A percentile compares a stretch with the other conserved stretches of the same genome.
These are phyloP conservation scores for Athalia rosae DNA, from an alignment of 2,888 invertebrate genomes.

Conservation along the genomic window DNA sequence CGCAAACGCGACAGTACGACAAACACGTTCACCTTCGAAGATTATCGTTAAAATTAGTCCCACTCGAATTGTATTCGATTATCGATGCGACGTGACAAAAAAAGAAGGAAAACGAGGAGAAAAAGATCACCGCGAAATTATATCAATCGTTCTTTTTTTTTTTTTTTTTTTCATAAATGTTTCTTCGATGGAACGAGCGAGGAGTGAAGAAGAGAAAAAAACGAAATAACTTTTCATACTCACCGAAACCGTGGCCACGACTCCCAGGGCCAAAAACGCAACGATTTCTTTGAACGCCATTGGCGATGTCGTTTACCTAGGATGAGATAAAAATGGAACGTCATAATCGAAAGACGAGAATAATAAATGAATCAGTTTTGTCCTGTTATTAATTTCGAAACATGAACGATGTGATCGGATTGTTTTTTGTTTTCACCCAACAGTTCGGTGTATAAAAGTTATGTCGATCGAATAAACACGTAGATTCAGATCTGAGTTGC, in stretches of 20 bases:
- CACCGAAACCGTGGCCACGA: conserved; percentile 58
- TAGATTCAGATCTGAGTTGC: no score
- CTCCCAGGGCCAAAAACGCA: conserved; percentile 57
- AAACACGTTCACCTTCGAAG: no score
- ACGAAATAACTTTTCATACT: conserved; percentile 43
- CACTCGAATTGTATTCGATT: no score
- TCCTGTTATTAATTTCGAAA: no score
- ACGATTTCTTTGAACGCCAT: conserved; percentile 8
- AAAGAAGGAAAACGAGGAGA: not conserved
- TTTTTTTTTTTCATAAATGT: not conserved
- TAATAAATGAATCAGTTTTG: no score
- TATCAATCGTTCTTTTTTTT: not conserved
- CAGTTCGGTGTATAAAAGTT: no score
- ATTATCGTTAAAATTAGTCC: no score
- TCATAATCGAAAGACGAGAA: not conserved
- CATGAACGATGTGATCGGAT: no score
- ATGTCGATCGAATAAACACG: no score
- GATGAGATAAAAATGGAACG: not conserved
- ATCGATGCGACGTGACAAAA: no score
- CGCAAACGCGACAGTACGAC: no score
- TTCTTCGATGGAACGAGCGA: not conserved
- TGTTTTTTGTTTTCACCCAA: no score
- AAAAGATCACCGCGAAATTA: not conserved
- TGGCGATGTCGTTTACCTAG: not conserved
- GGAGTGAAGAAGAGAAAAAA: not conserved